Percentiles rank a stretch among this genome's conserved stretches.
phyloP scores from a whole-genome alignment of 2,888 invertebrate genomes.

The Tetanocera ferruginea region DNA sequence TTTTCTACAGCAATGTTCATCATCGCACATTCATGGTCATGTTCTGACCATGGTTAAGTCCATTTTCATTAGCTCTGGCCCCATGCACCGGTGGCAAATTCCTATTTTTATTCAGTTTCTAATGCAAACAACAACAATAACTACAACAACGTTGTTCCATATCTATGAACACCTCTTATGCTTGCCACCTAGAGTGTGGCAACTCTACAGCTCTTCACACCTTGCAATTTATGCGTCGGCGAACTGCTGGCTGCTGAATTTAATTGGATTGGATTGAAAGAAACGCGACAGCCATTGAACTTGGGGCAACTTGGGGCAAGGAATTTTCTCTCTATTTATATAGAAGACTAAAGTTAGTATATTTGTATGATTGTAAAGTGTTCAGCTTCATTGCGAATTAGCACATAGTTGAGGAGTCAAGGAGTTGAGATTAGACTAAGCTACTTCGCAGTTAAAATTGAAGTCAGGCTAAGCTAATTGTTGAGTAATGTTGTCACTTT shows the following conservation, averaged over 20 bases:
- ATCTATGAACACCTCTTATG: neutral
- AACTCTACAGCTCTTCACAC: constrained; percentile 9
- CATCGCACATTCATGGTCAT: no score
- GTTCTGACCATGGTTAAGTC: neutral
- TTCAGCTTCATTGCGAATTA: neutral
- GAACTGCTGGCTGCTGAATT: neutral
- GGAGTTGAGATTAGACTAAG: neutral
- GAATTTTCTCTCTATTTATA: neutral
- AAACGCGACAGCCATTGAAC: constrained; percentile 27
- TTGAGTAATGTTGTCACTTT: neutral
- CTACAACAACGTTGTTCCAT: neutral
- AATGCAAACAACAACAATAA: neutral
- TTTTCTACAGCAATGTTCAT: no score
- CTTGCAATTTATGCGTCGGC: constrained; percentile 28
- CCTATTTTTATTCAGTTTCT: no score
- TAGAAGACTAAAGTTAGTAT: neutral
- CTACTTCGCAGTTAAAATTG: neutral
- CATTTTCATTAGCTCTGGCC: constrained; percentile 11
- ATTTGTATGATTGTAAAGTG: neutral
- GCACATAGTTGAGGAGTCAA: neutral
- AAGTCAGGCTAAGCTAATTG: no score
- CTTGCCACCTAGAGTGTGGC: neutral
- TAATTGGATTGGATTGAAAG: constrained; percentile 31
- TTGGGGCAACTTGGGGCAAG: neutral
- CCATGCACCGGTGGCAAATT: no score